Evolutionary conservation across 1,140 invertebrate species (phyloP), one percentile per base, ranked within the genome.

Genomic region (Achatina immaculata): DNA sequence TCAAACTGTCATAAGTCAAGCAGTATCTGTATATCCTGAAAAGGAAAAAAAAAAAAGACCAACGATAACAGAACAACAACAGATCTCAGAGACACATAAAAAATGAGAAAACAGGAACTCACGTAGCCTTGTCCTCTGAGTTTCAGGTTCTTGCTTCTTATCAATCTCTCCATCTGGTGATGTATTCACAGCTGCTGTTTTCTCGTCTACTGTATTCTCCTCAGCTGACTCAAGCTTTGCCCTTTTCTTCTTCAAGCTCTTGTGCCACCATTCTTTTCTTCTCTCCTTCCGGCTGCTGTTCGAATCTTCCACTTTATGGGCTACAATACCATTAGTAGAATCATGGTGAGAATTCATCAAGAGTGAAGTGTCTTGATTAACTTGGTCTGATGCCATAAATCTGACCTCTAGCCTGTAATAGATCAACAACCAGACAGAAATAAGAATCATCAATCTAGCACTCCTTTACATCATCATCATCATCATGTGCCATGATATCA

Each of bases 221-320:
- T 42, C 68, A 69, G 68, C 28, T 14, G 28, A 40, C 21, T 40
- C 68, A 24, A 19, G 38, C 3, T 69, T 69, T 78, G 40, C n/a
- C 58, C 19, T 45, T 45, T 36, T 65, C 69, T 38, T 82, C 38
- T 82, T 77, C 31, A 40, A 55, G 31, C 68, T 69, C 65, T 82
- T 82, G 11, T 31, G 42, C 81, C 75, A 78, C 81, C 81, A 82
- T 28, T 82, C 81, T 58, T 72, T 82, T 36, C 79, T 73, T 71
- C 79, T 62, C 21, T 74, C 79, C 28, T 62, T 73, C 38, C 79
- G 48, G 21, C 45, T 40, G 28, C 28, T 79, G 36, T 31, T 28
- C n/a, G 68, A 40, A 3, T 14, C 38, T 1, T 42, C 36, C 31
- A 62, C 58, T 74, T 74, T 69, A 69, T 69, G 38, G 1, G 38